Evolutionary conservation across 2,113 vertebrate genomes (phyloP).

Genomic region (Saccopteryx bilineata): DNA sequence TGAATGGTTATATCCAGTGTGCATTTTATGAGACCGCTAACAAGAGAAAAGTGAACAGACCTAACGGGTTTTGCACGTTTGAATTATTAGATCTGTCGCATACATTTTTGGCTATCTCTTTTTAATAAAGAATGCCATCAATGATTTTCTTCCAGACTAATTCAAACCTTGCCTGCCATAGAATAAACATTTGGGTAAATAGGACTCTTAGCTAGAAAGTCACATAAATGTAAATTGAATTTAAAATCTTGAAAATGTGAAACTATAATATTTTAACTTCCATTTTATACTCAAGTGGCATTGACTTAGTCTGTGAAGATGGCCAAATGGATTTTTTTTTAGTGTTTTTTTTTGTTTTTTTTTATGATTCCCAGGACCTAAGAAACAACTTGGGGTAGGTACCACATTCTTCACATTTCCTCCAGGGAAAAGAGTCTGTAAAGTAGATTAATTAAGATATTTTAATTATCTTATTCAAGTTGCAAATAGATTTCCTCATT

Average conservation of each 20-base stretch:
- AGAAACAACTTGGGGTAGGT: not conserved
- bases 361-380: constrained; percentile 11
- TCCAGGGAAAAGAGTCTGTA: constrained; percentile 36
- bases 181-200: constrained; percentile 71
- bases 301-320: constrained; percentile 38
- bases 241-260: constrained; percentile 64
- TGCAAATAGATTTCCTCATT: not conserved
- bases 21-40: not conserved
- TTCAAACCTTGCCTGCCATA: constrained; percentile 52
- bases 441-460: not conserved
- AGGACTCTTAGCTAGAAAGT: constrained; percentile 51
- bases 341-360: constrained; percentile 46
- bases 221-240: constrained; percentile 70
- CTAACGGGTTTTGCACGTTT: not conserved
- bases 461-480: constrained; percentile 38
- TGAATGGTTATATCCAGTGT: not conserved
- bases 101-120: not conserved
- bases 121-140: constrained; percentile 35
- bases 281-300: constrained; percentile 59
- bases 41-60: not conserved
- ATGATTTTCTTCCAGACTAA: constrained; percentile 49
- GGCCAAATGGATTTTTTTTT: constrained; percentile 19
- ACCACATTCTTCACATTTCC: not conserved
- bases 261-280: constrained; percentile 73
- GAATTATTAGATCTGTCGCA: constrained; percentile 16